Evolutionary conservation across 2,797 vertebrate species (phyloP).

Genomic region (Bucorvus abyssinicus): DNA sequence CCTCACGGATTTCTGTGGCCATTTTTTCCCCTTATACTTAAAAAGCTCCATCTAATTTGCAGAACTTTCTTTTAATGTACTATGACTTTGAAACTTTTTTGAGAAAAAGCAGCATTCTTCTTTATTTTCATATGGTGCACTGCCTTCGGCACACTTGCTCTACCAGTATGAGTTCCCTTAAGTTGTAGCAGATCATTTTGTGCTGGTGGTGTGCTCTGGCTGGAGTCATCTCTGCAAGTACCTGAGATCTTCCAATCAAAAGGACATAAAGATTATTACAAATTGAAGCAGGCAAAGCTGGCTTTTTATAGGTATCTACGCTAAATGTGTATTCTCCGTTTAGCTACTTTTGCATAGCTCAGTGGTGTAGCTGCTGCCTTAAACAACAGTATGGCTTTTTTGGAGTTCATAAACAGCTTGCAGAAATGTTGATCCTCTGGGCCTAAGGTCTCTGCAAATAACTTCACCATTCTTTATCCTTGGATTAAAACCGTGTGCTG

Average conservation of each 20-base stretch:
- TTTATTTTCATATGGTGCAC: not conserved
- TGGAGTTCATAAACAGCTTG: not conserved
- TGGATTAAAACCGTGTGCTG: slow-evolving; percentile 37
- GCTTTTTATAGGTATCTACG: not conserved
- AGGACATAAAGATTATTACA: not conserved
- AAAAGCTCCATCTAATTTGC: not conserved
- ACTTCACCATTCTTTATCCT: not conserved
- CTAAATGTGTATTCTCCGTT: not conserved
- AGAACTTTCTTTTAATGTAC: not conserved
- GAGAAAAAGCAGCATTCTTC: not conserved
- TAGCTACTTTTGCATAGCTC: not conserved
- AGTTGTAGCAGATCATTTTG: not conserved
- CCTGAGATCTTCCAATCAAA: not conserved
- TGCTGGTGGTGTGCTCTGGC: not conserved
- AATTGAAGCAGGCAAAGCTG: not conserved
- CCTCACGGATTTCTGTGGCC: not conserved
- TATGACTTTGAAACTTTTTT: not conserved
- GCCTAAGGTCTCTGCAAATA: slow-evolving; percentile 2
- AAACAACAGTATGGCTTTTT: not conserved
- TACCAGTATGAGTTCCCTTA: not conserved
- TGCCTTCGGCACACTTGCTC: not conserved
- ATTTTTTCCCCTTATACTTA: not conserved
- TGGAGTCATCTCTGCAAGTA: not conserved
- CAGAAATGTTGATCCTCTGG: not conserved
- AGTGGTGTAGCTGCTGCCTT: not conserved